These are phyloP conservation scores for Ormyrus labotus DNA, from an alignment of 2,888 invertebrate genomes.

Conservation along the genomic window DNA sequence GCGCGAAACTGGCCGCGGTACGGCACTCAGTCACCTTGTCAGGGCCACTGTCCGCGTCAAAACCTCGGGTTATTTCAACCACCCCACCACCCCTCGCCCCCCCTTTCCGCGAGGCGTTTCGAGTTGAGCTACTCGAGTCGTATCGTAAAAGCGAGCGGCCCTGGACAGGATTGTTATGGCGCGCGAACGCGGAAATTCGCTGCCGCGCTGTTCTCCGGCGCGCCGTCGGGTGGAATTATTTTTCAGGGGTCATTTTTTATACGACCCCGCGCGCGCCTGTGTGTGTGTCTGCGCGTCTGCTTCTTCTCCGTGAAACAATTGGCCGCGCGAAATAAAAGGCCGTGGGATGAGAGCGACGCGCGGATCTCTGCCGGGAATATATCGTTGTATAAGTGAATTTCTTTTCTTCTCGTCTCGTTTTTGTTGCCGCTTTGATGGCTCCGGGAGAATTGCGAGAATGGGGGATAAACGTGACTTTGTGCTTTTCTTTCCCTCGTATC, in stretches of 20 bases:
- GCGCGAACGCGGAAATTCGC: not conserved
- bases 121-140: not conserved
- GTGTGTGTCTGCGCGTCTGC: not conserved
- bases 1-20: not conserved
- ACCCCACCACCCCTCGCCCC: too few species aligned
- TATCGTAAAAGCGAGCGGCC: slow-evolving; percentile 14
- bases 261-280: not conserved
- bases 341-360: not conserved
- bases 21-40: slow-evolving; percentile 9
- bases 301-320: not conserved
- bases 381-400: not conserved
- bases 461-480: too few species aligned
- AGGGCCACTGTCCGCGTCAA: not conserved
- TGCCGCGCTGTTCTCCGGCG: too few species aligned
- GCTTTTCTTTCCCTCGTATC: too few species aligned
- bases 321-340: not conserved
- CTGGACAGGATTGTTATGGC: slow-evolving; percentile 3
- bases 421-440: too few species aligned
- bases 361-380: not conserved
- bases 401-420: not conserved
- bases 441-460: too few species aligned
- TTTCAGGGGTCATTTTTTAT: not conserved
- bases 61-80: too few species aligned
- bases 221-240: not conserved
- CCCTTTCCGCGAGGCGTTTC: too few species aligned